Evolutionary conservation across 2,888 invertebrate genomes (phyloP).

Genomic region (Xestia rhomboidea): DNA sequence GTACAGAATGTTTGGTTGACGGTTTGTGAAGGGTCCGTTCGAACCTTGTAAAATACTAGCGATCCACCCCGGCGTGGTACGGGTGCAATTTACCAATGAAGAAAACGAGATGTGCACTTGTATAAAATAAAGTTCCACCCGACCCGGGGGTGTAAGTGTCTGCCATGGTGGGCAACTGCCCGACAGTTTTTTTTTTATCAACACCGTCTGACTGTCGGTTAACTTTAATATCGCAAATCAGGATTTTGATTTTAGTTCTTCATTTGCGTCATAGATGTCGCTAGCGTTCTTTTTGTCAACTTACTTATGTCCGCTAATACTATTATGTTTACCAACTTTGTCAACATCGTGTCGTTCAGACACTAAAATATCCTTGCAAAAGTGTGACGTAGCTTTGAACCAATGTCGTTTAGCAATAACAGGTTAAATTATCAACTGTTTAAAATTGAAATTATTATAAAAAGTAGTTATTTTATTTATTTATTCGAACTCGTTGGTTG

Average conservation of each 20-base stretch:
- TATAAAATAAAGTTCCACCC: not conserved
- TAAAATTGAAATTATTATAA: too few species aligned
- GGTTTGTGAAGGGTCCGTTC: not conserved
- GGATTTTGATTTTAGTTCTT: not conserved
- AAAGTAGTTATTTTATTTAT: slow-evolving; percentile 6
- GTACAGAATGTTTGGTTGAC: not conserved
- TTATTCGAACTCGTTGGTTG: not conserved
- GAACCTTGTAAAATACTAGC: not conserved
- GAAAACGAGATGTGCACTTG: not conserved
- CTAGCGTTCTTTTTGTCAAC: not conserved
- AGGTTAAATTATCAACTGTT: slow-evolving; percentile 9
- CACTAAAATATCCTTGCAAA: not conserved
- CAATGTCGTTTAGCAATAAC: not conserved
- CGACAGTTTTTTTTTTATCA: not conserved
- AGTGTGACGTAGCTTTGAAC: not conserved
- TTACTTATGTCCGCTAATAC: not conserved
- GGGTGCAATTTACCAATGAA: not conserved
- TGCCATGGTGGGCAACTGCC: not conserved
- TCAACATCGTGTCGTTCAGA: not conserved
- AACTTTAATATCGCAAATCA: not conserved
- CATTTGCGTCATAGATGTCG: not conserved
- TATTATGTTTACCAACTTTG: not conserved
- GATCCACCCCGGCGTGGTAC: not conserved
- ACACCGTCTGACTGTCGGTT: not conserved
- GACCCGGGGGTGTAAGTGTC: not conserved